A percentile compares a stretch with the other conserved stretches of the same genome.
phyloP scores from a whole-genome alignment of 2,797 vertebrate species.

The Oryzias sinensis region DNA sequence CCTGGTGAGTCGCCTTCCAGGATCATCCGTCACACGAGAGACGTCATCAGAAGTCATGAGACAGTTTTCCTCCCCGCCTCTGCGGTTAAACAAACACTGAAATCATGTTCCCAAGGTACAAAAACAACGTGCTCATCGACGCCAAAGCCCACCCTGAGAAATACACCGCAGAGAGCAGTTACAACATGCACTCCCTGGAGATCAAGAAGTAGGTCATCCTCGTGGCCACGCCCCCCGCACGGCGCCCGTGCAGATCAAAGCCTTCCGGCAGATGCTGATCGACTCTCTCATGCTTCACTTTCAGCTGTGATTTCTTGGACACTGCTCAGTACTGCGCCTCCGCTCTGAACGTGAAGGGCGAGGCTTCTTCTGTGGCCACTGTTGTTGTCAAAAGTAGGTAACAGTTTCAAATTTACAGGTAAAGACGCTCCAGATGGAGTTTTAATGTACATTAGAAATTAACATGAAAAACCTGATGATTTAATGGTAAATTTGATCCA shows the following conservation, averaged over 20 bases:
- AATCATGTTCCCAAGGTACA: slow-evolving; percentile 83
- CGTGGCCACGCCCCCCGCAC: slow-evolving; percentile 10
- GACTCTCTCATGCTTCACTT: no score
- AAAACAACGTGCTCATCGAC: slow-evolving; percentile 95
- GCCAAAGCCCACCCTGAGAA: slow-evolving; percentile 86
- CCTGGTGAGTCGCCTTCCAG: slow-evolving; percentile 80
- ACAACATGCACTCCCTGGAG: slow-evolving; percentile 95
- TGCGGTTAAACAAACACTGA: slow-evolving; percentile 25
- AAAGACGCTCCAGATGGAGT: no score
- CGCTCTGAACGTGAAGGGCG: slow-evolving; percentile 94
- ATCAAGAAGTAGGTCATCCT: slow-evolving; percentile 87
- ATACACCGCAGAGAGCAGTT: slow-evolving; percentile 85
- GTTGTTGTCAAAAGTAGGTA: slow-evolving; percentile 95
- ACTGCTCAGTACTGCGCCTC: slow-evolving; percentile 90
- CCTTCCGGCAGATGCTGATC: not conserved
- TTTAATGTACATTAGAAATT: no score
- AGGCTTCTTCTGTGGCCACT: slow-evolving; percentile 84
- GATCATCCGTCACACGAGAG: slow-evolving; percentile 2
- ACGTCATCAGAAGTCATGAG: slow-evolving; percentile 14
- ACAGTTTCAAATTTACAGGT: not conserved
- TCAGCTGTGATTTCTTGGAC: slow-evolving; percentile 92
- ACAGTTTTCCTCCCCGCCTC: not conserved
- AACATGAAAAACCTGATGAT: no score
- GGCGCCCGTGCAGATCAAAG: slow-evolving; percentile 7
- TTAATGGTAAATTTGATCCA: no score